Percentiles rank a stretch among this genome's conserved stretches.
Evolutionary conservation across 2,888 invertebrate species (phyloP).

Genomic region (Beris morrisii): DNA sequence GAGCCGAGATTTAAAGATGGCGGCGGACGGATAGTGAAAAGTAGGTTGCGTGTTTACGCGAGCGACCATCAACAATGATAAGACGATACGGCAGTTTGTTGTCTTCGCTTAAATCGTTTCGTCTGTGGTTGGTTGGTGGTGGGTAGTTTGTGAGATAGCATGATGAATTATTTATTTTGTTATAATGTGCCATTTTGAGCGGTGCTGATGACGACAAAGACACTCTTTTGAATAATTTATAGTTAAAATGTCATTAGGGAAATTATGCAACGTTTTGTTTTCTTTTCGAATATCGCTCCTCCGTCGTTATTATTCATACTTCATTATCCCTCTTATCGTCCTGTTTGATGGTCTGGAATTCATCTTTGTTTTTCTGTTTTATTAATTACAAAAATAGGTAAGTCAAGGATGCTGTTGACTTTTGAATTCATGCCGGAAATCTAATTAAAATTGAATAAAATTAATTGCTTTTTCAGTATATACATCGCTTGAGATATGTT

Average conservation of each 20-base stretch:
- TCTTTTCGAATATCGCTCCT: slow-evolving; percentile 3
- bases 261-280: slow-evolving; percentile 25
- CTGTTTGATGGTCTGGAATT: slow-evolving; percentile 28
- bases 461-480: background rate
- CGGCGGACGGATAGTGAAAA: background rate
- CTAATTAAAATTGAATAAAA: background rate
- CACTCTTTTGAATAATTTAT: slow-evolving; percentile 25
- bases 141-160: background rate
- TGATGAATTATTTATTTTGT: slow-evolving; percentile 24
- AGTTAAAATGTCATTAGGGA: slow-evolving; percentile 27
- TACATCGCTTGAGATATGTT: too few relatives aligned
- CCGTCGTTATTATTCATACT: slow-evolving; percentile 8
- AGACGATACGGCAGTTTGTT: background rate
- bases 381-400: background rate
- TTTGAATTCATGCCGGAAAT: too few relatives aligned
- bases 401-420: too few relatives aligned
- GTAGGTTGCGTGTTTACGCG: background rate
- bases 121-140: background rate
- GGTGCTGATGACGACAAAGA: background rate
- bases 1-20: slow-evolving; percentile 36
- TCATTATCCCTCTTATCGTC: slow-evolving; percentile 11
- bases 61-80: background rate
- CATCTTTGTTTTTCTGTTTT: slow-evolving; percentile 4
- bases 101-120: background rate
- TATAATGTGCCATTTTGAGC: slow-evolving; percentile 26